Evolutionary conservation across 2,888 invertebrate genomes (phyloP).

Genomic region (Athripsodes cinereus): DNA sequence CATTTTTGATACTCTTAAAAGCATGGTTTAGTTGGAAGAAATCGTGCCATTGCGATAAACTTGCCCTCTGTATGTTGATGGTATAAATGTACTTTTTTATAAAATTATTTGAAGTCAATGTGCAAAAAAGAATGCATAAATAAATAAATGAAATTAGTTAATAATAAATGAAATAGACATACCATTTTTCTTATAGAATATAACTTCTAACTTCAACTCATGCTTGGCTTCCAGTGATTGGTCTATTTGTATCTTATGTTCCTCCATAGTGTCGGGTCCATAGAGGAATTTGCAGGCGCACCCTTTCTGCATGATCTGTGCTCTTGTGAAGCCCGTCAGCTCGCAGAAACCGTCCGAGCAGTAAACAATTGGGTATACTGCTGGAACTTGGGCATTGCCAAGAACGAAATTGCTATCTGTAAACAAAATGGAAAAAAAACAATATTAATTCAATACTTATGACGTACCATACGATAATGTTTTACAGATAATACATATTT

Average conservation of each 20-base stretch:
- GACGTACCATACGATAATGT: too few relatives aligned
- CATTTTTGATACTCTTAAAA: too few relatives aligned
- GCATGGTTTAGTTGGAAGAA: too few relatives aligned
- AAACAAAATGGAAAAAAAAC: background rate
- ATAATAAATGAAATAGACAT: too few relatives aligned
- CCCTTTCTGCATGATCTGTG: constrained; percentile 95
- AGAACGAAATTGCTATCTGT: constrained; percentile 94
- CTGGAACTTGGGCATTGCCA: constrained; percentile 89
- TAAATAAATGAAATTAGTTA: too few relatives aligned
- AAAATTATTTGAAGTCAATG: too few relatives aligned
- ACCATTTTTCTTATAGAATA: constrained; percentile 95
- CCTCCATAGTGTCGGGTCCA: constrained; percentile 84
- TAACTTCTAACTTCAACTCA: constrained; percentile 89
- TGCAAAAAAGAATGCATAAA: too few relatives aligned
- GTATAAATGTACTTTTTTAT: too few relatives aligned
- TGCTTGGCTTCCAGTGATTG: constrained; percentile 82
- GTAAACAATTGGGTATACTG: constrained; percentile 87
- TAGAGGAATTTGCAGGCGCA: constrained; percentile 93
- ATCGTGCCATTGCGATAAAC: too few relatives aligned
- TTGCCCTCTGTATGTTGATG: too few relatives aligned
- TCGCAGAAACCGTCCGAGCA: constrained; percentile 96
- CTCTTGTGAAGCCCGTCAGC: constrained; percentile 87
- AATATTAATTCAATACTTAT: too few relatives aligned
- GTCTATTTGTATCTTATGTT: constrained; percentile 84
- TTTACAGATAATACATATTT: too few relatives aligned